These are phyloP conservation scores for Malacoctenus gilli DNA, from an alignment of 2,797 vertebrate species.

Conservation along the genomic window DNA sequence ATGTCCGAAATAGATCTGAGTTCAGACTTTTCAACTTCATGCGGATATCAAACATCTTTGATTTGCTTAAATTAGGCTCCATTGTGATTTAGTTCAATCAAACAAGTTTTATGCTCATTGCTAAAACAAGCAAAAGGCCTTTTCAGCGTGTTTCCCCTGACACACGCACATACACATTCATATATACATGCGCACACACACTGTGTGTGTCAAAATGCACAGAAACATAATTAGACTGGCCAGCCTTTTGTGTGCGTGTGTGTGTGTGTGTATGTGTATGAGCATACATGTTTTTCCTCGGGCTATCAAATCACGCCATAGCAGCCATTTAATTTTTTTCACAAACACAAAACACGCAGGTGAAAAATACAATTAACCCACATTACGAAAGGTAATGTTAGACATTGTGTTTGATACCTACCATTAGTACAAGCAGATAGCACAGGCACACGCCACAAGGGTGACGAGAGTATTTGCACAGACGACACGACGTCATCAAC, in stretches of 20 bases:
- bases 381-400: constrained; percentile 15
- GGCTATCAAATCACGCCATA: constrained; percentile 24
- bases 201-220: too few species aligned
- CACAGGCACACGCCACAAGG: not conserved
- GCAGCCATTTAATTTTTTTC: constrained; percentile 25
- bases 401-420: constrained; percentile 4
- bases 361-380: constrained; percentile 44
- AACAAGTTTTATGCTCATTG: too few species aligned
- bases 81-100: too few species aligned
- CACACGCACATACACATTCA: too few species aligned
- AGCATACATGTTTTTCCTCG: constrained; percentile 5
- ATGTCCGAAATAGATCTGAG: too few species aligned
- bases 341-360: constrained; percentile 23
- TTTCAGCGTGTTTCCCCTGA: too few species aligned
- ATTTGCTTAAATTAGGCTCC: too few species aligned
- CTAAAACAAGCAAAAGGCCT: too few species aligned
- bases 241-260: not conserved
- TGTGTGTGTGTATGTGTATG: not conserved
- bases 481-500: constrained; percentile 20
- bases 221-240: constrained; percentile 5
- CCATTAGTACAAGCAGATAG: constrained; percentile 6
- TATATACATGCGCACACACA: constrained; percentile 7
- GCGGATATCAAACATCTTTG: too few species aligned
- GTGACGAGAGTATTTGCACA: not conserved
- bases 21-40: too few species aligned